These are phyloP conservation scores for Protodeltote pygarga DNA, from an alignment of 2,888 invertebrate species.

Conservation along the genomic window DNA sequence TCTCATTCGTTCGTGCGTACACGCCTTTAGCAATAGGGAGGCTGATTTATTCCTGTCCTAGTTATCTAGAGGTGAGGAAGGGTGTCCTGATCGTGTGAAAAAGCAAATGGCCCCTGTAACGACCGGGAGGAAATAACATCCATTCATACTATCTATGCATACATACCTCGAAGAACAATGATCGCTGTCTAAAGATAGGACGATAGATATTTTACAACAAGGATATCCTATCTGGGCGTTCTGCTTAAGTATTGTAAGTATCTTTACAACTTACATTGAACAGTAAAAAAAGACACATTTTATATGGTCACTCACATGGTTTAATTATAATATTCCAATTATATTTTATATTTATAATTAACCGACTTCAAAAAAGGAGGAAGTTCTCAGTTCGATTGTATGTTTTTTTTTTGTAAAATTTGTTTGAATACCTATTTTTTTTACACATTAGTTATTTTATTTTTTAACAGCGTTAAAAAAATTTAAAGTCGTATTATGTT, in stretches of 20 bases:
- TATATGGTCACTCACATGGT: no score
- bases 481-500: no score
- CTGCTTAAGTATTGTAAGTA: slow-evolving; percentile 6
- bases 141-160: slow-evolving; percentile 58
- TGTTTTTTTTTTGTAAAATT: no score
- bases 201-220: slow-evolving; percentile 36
- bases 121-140: slow-evolving; percentile 58
- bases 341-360: no score
- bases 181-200: slow-evolving; percentile 45
- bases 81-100: slow-evolving; percentile 57
- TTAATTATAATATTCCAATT: no score
- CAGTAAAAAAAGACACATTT: no score
- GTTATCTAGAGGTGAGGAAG: slow-evolving; percentile 51
- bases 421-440: no score
- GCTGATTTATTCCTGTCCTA: slow-evolving; percentile 62
- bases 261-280: no score
- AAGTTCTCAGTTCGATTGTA: no score
- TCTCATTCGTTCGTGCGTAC: background rate
- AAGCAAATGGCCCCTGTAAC: slow-evolving; percentile 52
- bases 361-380: no score
- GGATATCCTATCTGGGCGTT: slow-evolving; percentile 16
- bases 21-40: slow-evolving; percentile 36
- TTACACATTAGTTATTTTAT: no score
- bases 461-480: no score
- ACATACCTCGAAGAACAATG: slow-evolving; percentile 56